Evolutionary conservation across 2,888 invertebrate genomes (phyloP).

Genomic region (Leuctra nigra): DNA sequence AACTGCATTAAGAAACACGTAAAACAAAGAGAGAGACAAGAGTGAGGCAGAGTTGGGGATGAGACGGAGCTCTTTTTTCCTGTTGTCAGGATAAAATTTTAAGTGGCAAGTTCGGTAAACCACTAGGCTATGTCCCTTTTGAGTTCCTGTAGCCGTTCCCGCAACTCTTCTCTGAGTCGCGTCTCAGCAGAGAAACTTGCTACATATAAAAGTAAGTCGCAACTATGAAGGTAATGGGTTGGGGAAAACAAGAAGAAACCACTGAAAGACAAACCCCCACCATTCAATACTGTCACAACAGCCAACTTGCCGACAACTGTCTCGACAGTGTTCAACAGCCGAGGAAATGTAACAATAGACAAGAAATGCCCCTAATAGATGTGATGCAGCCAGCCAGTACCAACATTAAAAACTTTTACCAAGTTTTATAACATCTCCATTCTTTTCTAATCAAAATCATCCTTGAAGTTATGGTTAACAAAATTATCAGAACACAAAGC

Average conservation of each 20-base stretch:
- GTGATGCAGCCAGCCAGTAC: not conserved
- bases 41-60: constrained; percentile 14
- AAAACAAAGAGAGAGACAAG: constrained; percentile 16
- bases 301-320: not conserved
- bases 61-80: constrained; percentile 10
- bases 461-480: constrained; percentile 15
- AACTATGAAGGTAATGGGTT: not conserved
- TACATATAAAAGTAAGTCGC: constrained; percentile 5
- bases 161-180: constrained; percentile 17
- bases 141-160: constrained; percentile 14
- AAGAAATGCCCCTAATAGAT: not conserved
- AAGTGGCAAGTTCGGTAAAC: constrained; percentile 39
- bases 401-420: not conserved
- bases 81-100: constrained; percentile 33
- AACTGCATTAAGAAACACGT: constrained; percentile 22
- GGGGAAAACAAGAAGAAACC: not conserved
- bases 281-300: not conserved
- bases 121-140: constrained; percentile 11
- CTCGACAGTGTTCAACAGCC: no score
- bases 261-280: not conserved
- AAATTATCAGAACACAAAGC: constrained; percentile 21
- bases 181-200: constrained; percentile 10
- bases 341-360: no score
- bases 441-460: not conserved
- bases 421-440: not conserved